Base-by-base conservation (phyloP, 2,113 vertebrate genomes). In the Oreochromis aureus region DNA sequence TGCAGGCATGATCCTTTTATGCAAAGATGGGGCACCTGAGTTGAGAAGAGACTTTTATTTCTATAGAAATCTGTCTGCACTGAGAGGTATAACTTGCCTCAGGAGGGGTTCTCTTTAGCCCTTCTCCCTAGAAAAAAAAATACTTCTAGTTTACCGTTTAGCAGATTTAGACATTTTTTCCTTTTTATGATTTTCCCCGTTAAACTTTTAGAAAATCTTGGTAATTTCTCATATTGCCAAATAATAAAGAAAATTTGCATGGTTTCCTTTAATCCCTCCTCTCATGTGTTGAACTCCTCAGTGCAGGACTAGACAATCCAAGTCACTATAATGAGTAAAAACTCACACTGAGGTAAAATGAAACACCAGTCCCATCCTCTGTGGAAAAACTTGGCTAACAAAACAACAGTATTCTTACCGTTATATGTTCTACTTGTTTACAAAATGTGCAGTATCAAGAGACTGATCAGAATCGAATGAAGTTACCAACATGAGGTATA, bases 21-120 rank as follows among this genome's bases (percentile, higher is more conserved):
- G 83, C 66, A 92, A 89, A 89, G 63, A 91, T 92, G 89, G 53
- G 78, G 54, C 87, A 95, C 95, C 96, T 94, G 94, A 96, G 94
- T 88, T 91, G 90, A 93, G 86, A 88, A 87, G 80, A 93, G 78
- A 90, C 83, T 36, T 83, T 69, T 89, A 66, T 80, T 89, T 91
- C 9, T 61, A 84, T 16, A 81, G 80, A 89, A 87, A 87, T 80
- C 87, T 91, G 86, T 79, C 83, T 91, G 89, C 86, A 90, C 78
- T 61, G 82, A 87, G 92, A 92, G 89, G 91, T 93, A 86, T 81
- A 89, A 93, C 66, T 81, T 89, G 84, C 51, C 79, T 55, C 81
- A 81, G 85, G 81, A 89, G 63, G 76, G 59, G 19, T 44, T 84
- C 12, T 66, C 79, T 91, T 80, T 59, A 86, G 55, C 73, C 88